Base-by-base conservation (phyloP, 2,113 vertebrate species). In the Cyprinodon tularosa region DNA sequence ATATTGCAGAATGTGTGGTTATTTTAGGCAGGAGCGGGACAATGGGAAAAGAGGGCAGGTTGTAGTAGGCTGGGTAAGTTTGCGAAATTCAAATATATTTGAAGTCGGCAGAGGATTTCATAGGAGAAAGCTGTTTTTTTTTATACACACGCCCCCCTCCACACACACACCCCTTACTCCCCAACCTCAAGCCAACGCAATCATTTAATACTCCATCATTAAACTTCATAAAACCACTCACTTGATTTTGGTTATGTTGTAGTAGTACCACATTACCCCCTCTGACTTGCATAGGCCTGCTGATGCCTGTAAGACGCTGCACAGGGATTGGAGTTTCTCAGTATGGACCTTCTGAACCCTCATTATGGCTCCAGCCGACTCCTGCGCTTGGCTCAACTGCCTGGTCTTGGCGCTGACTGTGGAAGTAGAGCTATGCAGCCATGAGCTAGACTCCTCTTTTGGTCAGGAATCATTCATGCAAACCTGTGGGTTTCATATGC, bases 121-220 rank as follows among this genome's bases (percentile, higher is more conserved):
- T 91, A 87, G 72, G 84, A 90, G 83, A 84, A 89, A 86, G 70
- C 71, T 88, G 72, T 73, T 77, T 86, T 78, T 78, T 86, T 74
- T 79, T 74, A 75, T 47, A 65, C 65, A 62, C 47, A 76, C 42
- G 9, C 64, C 72, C 38, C 14, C 29, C 29, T 29, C 29, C 29
- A 29, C 1, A 29, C 29, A 29, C 45, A 20, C 65, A 53, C 47
- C 60, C 64, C 47, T 75, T 86, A 87, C 88, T 86, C 82, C 74
- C 75, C 87, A 92, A 90, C 90, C 81, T 90, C 88, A 83, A 84
- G 87, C 84, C 59, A 64, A 86, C 92, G 81, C 87, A 91, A 92
- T 86, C 81, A 85, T 89, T 87, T 92, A 91, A 92, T 92, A 85
- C 86, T 75, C 74, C 76, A 80, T 90, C 84, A 94, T 93, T 92